Percentiles rank a stretch among this genome's conserved stretches.
phyloP scores from a whole-genome alignment of 2,888 invertebrate species.

The Torymus texanus region DNA sequence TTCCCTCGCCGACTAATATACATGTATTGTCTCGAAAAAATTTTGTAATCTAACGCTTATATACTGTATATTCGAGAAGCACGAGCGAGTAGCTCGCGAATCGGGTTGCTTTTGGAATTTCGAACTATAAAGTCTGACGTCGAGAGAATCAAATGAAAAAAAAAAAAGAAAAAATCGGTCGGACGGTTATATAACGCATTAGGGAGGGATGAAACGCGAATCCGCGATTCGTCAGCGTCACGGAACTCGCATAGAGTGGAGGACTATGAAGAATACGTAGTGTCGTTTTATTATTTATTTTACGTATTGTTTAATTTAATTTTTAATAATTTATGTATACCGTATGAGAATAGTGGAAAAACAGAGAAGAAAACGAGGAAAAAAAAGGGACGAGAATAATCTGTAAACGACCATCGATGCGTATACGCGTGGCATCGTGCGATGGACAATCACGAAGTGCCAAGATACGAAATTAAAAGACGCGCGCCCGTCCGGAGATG shows the following conservation, averaged over 20 bases:
- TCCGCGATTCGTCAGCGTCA: no score
- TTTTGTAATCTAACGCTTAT: no score
- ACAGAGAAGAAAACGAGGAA: background rate
- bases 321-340: constrained; percentile 18
- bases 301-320: constrained; percentile 40
- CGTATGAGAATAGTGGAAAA: no score
- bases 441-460: constrained; percentile 63
- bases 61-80: no score
- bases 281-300: constrained; percentile 47
- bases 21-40: no score
- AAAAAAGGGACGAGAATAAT: constrained; percentile 4
- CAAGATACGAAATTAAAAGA: constrained; percentile 58
- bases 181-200: no score
- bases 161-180: no score
- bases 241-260: no score
- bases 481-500: background rate
- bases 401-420: constrained; percentile 36
- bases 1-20: no score
- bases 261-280: background rate
- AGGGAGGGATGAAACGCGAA: no score
- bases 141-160: background rate
- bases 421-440: constrained; percentile 50
- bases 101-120: background rate
- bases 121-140: background rate
- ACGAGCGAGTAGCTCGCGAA: background rate